A percentile compares a stretch with the other conserved stretches of the same genome.
Conservation (phyloP, 2,797 vertebrate genomes). For the Acrocephalus scirpaceus region DNA sequence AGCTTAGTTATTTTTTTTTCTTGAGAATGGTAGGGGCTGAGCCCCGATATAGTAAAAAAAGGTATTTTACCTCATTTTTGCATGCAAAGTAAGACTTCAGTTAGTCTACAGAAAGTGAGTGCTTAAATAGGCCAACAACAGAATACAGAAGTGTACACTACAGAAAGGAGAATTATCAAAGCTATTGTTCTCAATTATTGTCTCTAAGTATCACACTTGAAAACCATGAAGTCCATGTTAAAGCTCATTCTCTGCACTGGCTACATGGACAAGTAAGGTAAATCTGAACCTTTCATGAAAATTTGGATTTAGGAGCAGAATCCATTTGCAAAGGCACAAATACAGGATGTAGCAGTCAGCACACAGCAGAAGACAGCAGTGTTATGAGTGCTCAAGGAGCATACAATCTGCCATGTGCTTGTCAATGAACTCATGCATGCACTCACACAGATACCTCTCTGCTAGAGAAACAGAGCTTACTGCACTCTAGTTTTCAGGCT, state of each 20-base stretch:
- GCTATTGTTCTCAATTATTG: neutral
- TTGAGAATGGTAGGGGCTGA: neutral
- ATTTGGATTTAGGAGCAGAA: neutral
- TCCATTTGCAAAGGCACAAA: neutral
- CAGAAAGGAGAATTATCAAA: neutral
- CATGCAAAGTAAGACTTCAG: conserved; percentile 13
- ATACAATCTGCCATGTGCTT: neutral
- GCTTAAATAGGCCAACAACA: neutral
- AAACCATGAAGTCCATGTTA: neutral
- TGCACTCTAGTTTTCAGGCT: conserved; percentile 83
- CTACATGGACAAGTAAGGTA: neutral
- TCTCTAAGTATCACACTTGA: neutral
- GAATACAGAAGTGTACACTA: neutral
- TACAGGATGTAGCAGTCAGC: neutral
- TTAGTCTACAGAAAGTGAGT: conserved; percentile 4
- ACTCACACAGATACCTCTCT: conserved; percentile 20
- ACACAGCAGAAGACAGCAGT: neutral
- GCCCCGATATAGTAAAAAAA: neutral
- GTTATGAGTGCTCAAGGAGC: neutral
- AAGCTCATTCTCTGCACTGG: neutral
- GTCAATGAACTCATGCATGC: conserved; percentile 56
- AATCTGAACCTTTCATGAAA: neutral
- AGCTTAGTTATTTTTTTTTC: neutral
- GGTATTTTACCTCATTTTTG: neutral
- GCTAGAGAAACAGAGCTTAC: conserved; percentile 68